Base-by-base conservation (phyloP, 1,140 invertebrate genomes). In the Halesus radiatus region DNA sequence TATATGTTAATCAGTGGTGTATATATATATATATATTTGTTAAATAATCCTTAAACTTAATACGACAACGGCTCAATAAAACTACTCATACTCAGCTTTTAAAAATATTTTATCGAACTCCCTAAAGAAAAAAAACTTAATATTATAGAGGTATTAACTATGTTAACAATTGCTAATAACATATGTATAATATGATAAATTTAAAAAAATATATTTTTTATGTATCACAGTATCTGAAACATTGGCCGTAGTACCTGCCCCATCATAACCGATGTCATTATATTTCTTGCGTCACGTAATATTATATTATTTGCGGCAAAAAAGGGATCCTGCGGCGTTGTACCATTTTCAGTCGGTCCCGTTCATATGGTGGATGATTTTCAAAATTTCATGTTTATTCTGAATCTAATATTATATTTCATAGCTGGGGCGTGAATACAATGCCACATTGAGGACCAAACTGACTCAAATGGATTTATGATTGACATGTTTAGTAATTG, bases 401-500 rank as follows among this genome's bases (percentile, higher is more conserved):
- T 50, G 50, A 37, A 77, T 66, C 37, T 54, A 0, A 37, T 78
- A 81, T 81, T 81, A 81, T 81, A 62, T 81, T 81, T 78, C 80
- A 78, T 73, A 73, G 53, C 60, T 68, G 54, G 70, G 76, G 80
- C 80, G 70, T 54, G 54, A 68, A 58, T 64, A 76, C 75, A 80
- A 70, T 54, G 53, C 50, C 68, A 68, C 80, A 54, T 62, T 73
- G 79, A 70, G 64, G 75, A 50, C 56, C 50, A 70, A 75, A 80
- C 68, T 32, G 72, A 76, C 56, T 58, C 70, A 75, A 70, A 81
- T 78, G 60, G 68, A 18, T 29, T 76, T 81, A 81, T 81, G 80
- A 81, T 81, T 81, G 80, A 81, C 80, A 45, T 77, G 80, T 81
- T 78, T 74, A 62, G 80, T 81, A 81, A 81, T 81, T 81, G 80